Evolutionary conservation across 2,113 vertebrate species (phyloP), one percentile per base, ranked within the genome.

Genomic region (Nipponia nippon): DNA sequence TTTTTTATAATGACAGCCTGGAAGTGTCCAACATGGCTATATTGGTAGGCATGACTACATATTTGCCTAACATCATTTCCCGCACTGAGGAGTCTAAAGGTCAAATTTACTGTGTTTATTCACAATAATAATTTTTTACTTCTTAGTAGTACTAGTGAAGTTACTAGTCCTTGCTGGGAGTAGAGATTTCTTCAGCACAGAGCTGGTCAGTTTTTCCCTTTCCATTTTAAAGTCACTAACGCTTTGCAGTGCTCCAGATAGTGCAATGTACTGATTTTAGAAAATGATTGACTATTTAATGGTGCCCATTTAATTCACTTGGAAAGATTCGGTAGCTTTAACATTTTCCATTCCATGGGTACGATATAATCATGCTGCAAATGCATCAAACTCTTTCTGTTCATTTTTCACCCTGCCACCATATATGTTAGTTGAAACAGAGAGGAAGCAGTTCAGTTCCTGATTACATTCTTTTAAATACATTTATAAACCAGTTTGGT

Each of bases 261-360:
- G 16, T 79, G 36, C 47, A 83, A 14, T 40, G 42, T 30, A 73
- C 63, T 63, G 30, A 59, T 81, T 93, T 95, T 86, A 87, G 75
- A 84, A 90, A 90, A 75, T 92, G 34, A 80, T 44, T 13, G 17
- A 66, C 86, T 87, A 23, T 94, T 94, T 92, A 92, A 82, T 83
- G 59, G 19, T 91, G n/a, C 14, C 49, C 32, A 66, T 84, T 91
- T 91, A 92, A 75, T 90, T 93, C 46, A n/a, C 53, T 83, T 69
- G 36, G 81, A 82, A 92, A 73, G 46, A 83, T 79, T 78, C 44
- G 40, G 46, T 92, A 78, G 17, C 46, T 50, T 85, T 87, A 90
- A 73, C 61, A 55, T 91, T 82, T 91, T 84, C 72, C 70, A 10
- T 92, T 89, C 29, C 26, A 19, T 53, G n/a, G 49, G 52, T 69